phyloP scores from a whole-genome alignment of 2,797 vertebrate genomes.

The Anableps anableps region DNA sequence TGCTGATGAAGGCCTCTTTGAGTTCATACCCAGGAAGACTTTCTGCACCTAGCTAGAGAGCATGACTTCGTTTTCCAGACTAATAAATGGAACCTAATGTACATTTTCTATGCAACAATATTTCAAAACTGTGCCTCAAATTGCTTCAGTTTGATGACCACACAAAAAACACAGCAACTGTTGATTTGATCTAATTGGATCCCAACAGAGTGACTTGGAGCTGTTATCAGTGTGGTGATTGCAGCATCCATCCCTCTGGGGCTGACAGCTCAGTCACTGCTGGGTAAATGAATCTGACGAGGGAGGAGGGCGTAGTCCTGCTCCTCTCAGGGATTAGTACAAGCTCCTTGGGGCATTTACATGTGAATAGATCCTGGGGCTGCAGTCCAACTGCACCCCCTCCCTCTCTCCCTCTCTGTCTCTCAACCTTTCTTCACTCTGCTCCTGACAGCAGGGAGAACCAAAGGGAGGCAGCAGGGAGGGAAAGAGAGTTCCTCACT shows the following conservation, averaged over 20 bases:
- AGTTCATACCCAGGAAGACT: neutral
- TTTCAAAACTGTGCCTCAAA: neutral
- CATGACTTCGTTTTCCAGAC: neutral
- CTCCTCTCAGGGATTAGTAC: conserved; percentile 79
- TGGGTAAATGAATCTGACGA: conserved; percentile 50
- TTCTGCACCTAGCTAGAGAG: neutral
- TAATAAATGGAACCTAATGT: neutral
- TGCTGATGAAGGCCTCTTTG: too few species aligned
- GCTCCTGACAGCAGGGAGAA: conserved; percentile 47
- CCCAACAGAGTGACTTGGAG: conserved; percentile 11
- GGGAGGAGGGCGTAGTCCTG: conserved; percentile 40
- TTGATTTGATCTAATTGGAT: neutral
- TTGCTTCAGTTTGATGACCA: neutral
- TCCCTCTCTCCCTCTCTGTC: conserved; percentile 15
- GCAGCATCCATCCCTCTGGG: conserved; percentile 10
- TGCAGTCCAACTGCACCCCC: conserved; percentile 54
- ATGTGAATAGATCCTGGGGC: conserved; percentile 81
- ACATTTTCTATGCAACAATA: neutral
- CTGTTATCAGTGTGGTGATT: conserved; percentile 21
- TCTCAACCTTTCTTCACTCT: conserved; percentile 38
- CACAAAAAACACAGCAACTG: neutral
- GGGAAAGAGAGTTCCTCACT: conserved; percentile 39
- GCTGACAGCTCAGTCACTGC: conserved; percentile 45
- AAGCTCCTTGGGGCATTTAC: conserved; percentile 82
- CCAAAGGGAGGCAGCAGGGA: conserved; percentile 33